phyloP scores from a whole-genome alignment of 2,888 invertebrate species.

The Patella depressa region DNA sequence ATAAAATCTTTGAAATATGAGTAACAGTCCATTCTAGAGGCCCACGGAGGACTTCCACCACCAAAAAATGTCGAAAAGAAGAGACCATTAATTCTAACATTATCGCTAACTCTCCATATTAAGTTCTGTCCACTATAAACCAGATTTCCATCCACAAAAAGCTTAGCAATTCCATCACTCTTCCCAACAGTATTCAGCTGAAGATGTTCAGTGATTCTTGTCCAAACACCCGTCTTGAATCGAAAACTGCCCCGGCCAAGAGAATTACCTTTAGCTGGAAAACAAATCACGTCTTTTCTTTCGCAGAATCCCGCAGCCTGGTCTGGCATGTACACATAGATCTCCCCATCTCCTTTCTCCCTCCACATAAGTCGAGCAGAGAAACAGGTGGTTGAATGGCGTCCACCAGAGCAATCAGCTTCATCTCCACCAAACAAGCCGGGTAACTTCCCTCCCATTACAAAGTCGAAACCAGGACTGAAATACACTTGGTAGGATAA shows the following conservation, averaged over 20 bases:
- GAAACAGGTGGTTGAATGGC: constrained; percentile 44
- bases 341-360: constrained; percentile 43
- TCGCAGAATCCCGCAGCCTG: neutral
- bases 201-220: constrained; percentile 18
- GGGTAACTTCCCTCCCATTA: constrained; percentile 48
- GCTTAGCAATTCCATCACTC: constrained; percentile 23
- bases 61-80: constrained; percentile 59
- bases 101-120: constrained; percentile 37
- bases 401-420: constrained; percentile 44
- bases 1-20: constrained; percentile 53
- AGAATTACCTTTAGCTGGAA: constrained; percentile 3
- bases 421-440: constrained; percentile 45
- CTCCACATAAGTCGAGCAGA: constrained; percentile 54
- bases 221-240: constrained; percentile 29
- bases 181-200: constrained; percentile 13
- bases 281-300: neutral
- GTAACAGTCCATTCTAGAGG: constrained; percentile 45
- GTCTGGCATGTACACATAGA: constrained; percentile 47
- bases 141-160: constrained; percentile 24
- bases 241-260: constrained; percentile 30
- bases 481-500: constrained; percentile 38
- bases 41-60: constrained; percentile 43
- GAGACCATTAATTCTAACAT: constrained; percentile 45
- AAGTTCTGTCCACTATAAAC: constrained; percentile 35
- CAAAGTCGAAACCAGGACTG: constrained; percentile 21